Base-by-base conservation (phyloP, 2,797 vertebrate genomes). In the Syngnathus acus region DNA sequence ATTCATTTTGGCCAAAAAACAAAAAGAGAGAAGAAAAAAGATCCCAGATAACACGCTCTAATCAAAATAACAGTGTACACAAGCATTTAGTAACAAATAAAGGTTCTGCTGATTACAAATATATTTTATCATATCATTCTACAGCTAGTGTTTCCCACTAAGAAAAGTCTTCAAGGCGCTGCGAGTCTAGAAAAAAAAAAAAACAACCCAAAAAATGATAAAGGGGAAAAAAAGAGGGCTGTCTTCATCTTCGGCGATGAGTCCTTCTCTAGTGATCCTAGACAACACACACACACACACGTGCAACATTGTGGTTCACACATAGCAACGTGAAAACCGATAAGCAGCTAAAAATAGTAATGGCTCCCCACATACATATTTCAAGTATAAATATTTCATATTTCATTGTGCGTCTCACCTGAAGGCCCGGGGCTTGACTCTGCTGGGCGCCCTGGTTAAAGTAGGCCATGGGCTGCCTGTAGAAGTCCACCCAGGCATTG, bases 91-190 rank as follows among this genome's bases (percentile, higher is more conserved):
- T 98, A 95, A 92, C 85, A 87, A 93, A 94, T 94, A 93, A 93
- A 93, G 89, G 90, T 93, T 93, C 93, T 62, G 60, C 94, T 92
- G 91, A 65, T 95, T 95, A 95, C 94, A 95, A 95, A 96, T 95
- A 90, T 89, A 86, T 88, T 65, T 86, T 86, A 90, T 94, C 90
- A 92, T 94, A 92, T 95, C 94, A 93, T 93, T 94, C 94, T 98
- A 96, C 94, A 93, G 89, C 95, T 97, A 97, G 95, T 98, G 95
- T 98, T 96, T 94, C 94, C 91, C 90, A 89, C 91, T 90, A 92
- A 96, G 93, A 94, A 95, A 91, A 93, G 92, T 96, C 94, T 95
- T 97, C 95, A 93, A 96, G 96, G 94, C 84, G 92, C 91, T 93
- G 93, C 91, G 93, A 95, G 94, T 96, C 94, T 95, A 95, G 87